These are phyloP conservation scores for Stigmatopora nigra DNA, from an alignment of 2,113 vertebrate species.

Conservation along the genomic window DNA sequence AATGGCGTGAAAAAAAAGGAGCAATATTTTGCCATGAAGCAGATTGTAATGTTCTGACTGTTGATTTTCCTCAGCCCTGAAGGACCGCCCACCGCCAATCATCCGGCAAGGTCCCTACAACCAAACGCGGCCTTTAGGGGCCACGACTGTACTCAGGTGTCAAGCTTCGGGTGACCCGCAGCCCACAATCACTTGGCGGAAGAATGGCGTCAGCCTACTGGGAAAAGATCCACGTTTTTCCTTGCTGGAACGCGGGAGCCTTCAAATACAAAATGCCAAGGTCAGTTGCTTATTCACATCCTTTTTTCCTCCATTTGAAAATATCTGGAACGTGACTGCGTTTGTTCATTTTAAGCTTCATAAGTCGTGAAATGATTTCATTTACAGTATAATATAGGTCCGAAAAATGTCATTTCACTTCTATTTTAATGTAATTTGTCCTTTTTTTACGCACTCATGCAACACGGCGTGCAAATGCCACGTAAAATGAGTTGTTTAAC, in stretches of 20 bases:
- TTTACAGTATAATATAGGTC: neutral
- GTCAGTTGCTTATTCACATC: slow-evolving; percentile 61
- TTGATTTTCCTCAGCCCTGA: slow-evolving; percentile 72
- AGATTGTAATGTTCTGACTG: neutral
- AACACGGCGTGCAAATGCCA: too few species aligned
- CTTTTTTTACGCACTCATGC: too few species aligned
- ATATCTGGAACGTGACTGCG: neutral
- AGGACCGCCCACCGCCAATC: slow-evolving; percentile 91
- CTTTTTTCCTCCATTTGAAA: neutral
- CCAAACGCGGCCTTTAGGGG: slow-evolving; percentile 82
- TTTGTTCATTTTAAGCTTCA: neutral
- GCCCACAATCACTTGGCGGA: slow-evolving; percentile 87
- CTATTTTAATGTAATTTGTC: too few species aligned
- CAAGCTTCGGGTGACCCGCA: slow-evolving; percentile 85
- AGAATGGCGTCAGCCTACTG: slow-evolving; percentile 84
- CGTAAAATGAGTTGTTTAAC: too few species aligned
- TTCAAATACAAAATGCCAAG: slow-evolving; percentile 83
- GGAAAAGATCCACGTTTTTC: slow-evolving; percentile 81
- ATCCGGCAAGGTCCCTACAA: slow-evolving; percentile 90
- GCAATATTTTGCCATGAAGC: slow-evolving; percentile 10
- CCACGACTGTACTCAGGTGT: slow-evolving; percentile 80
- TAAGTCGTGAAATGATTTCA: neutral
- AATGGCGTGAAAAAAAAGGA: slow-evolving; percentile 45
- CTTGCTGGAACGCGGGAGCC: slow-evolving; percentile 83
- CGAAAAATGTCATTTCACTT: too few species aligned